Conservation (phyloP, 2,113 vertebrate genomes). For the Colossoma macropomum region DNA sequence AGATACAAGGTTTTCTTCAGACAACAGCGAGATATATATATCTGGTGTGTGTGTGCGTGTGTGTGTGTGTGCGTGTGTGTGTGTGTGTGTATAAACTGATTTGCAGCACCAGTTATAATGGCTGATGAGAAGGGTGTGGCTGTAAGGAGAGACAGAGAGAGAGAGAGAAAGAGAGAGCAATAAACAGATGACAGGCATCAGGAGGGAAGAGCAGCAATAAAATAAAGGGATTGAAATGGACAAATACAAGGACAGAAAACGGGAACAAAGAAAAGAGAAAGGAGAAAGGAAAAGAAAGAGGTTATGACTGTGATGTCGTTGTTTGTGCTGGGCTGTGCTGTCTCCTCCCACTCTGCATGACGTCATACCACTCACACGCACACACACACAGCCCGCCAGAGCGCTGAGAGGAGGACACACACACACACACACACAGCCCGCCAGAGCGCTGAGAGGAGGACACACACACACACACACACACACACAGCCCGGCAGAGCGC, state of each 20-base stretch:
- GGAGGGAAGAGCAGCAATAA: too few relatives aligned
- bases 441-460: too few relatives aligned
- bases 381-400: not conserved
- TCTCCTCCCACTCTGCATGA: constrained; percentile 49
- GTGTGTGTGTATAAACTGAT: not conserved
- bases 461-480: constrained; percentile 29
- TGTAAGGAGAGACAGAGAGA: constrained; percentile 5
- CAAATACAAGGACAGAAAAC: not conserved
- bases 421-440: too few relatives aligned
- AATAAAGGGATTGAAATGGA: not conserved
- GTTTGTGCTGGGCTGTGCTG: constrained; percentile 74
- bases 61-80: constrained; percentile 12
- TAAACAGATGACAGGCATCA: too few relatives aligned
- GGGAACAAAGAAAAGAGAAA: not conserved
- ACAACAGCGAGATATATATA: too few relatives aligned
- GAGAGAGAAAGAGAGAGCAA: constrained; percentile 14
- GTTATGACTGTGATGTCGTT: constrained; percentile 73
- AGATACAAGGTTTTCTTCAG: too few relatives aligned
- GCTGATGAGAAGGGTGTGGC: constrained; percentile 27
- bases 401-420: not conserved
- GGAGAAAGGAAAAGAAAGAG: constrained; percentile 17
- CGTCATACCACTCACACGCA: constrained; percentile 40
- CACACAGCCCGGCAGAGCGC: constrained; percentile 12
- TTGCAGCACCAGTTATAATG: not conserved
- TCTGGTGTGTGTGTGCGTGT: not conserved